Conservation (phyloP, 2,888 invertebrate species). For the Hypena proboscidalis region DNA sequence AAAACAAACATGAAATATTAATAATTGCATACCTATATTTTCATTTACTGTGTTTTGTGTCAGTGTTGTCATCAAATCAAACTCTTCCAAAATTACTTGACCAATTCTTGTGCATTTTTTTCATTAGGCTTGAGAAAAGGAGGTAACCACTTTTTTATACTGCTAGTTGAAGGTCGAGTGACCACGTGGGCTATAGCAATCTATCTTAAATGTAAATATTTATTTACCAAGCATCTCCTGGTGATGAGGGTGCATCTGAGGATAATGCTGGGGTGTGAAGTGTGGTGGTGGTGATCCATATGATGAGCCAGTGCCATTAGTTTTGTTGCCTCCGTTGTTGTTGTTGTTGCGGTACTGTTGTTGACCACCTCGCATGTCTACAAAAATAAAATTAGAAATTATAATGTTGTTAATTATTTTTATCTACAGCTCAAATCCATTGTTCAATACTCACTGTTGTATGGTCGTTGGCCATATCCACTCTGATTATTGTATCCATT, state of each 20-base stretch:
- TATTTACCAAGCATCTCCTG: constrained; percentile 80
- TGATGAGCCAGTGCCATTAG: constrained; percentile 74
- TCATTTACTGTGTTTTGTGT: no score
- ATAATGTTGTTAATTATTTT: background rate
- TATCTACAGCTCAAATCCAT: background rate
- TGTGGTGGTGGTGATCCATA: constrained; percentile 82
- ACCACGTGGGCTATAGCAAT: no score
- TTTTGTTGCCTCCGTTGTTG: constrained; percentile 68
- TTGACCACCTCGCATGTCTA: constrained; percentile 71
- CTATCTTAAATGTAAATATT: background rate
- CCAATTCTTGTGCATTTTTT: no score
- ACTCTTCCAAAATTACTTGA: no score
- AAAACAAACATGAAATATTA: background rate
- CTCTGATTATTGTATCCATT: constrained; percentile 79
- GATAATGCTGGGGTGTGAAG: constrained; percentile 75
- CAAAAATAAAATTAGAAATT: background rate
- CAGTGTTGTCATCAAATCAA: no score
- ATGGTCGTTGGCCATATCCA: constrained; percentile 77
- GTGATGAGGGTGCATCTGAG: constrained; percentile 81
- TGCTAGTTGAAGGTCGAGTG: no score
- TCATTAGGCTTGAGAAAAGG: no score
- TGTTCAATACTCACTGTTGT: constrained; percentile 65
- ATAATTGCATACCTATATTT: no score
- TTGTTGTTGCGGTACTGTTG: constrained; percentile 76
- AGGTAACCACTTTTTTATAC: no score